These are phyloP conservation scores for Theretra japonica DNA, from an alignment of 2,888 invertebrate species.

Conservation along the genomic window DNA sequence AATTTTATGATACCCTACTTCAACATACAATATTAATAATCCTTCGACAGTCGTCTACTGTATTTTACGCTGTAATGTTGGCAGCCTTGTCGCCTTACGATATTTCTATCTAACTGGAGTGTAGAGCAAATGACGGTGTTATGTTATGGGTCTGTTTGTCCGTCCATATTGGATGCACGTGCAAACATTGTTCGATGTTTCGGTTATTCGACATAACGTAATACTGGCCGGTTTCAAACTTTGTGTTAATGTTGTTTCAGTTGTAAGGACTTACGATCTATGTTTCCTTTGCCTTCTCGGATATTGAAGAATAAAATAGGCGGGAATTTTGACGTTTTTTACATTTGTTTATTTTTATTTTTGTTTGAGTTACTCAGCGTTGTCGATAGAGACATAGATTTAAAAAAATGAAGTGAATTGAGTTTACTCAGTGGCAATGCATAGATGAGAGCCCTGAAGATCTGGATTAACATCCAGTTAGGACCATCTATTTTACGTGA, in stretches of 20 bases:
- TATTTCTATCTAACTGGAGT: neutral
- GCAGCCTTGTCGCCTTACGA: neutral
- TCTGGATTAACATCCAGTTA: no score
- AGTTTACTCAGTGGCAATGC: no score
- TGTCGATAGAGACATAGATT: no score
- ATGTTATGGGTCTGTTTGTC: neutral
- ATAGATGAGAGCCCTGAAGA: no score
- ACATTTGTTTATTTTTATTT: no score
- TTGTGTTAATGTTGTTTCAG: neutral
- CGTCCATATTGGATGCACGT: conserved; percentile 15
- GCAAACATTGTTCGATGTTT: conserved; percentile 23
- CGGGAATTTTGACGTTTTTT: no score
- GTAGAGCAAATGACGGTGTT: conserved; percentile 10
- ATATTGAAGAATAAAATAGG: neutral
- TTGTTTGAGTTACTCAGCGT: no score
- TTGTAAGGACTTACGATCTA: neutral
- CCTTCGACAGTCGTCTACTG: no score
- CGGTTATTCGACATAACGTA: conserved; percentile 9
- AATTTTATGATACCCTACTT: no score
- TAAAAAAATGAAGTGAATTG: no score
- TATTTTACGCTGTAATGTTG: neutral
- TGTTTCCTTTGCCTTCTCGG: conserved; percentile 1
- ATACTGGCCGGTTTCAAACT: neutral
- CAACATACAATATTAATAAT: no score
- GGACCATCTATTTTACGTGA: no score